Evolutionary conservation across 1,140 invertebrate species (phyloP).

Genomic region (Thaumatotibia leucotreta): DNA sequence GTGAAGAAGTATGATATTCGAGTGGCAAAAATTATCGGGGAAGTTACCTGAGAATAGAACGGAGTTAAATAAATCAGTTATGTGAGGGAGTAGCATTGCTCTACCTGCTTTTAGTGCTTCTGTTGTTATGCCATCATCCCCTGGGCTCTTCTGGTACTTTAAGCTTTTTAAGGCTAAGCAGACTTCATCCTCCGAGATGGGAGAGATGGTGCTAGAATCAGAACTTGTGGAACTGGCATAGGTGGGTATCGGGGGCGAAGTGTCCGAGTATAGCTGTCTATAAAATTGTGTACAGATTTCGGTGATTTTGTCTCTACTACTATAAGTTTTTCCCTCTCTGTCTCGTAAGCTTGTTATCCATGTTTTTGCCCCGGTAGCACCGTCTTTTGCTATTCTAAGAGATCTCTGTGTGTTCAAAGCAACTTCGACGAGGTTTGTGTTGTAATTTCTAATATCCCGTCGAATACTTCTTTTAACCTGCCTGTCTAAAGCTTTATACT

Average conservation of each 20-base stretch:
- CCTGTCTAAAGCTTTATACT: neutral
- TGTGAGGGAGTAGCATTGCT: neutral
- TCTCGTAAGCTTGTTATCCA: neutral
- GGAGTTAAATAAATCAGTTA: neutral
- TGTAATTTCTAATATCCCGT: neutral
- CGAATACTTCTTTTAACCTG: neutral
- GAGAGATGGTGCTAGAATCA: neutral
- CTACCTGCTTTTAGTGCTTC: neutral
- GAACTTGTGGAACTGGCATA: neutral
- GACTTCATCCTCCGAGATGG: neutral
- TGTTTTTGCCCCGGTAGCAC: neutral
- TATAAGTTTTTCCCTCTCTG: neutral
- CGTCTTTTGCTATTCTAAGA: neutral
- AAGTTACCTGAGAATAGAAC: neutral
- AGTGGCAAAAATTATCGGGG: no score
- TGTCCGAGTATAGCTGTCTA: neutral
- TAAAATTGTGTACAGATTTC: constrained; percentile 2
- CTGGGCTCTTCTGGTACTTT: no score
- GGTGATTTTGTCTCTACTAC: no score
- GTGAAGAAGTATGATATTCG: no score
- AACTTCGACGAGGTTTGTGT: neutral
- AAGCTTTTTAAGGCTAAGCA: neutral
- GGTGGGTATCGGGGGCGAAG: neutral
- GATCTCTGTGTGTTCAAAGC: neutral
- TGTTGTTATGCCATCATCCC: constrained; percentile 5